Conservation (phyloP, 2,888 invertebrate genomes). For the Psococerastis gibbosa region DNA sequence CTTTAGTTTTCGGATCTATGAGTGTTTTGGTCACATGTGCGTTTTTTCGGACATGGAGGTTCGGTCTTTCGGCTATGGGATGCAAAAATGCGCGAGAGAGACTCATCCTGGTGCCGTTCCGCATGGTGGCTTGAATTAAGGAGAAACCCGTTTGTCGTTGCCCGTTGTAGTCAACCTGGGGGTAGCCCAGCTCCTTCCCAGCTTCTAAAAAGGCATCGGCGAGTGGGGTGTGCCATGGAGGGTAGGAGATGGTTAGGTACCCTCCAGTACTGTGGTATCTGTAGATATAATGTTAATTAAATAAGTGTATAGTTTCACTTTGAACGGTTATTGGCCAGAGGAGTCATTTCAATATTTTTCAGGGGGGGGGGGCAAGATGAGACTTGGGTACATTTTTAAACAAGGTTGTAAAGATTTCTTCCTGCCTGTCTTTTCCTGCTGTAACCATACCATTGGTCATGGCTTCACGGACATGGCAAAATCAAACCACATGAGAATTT, state of each 20-base stretch:
- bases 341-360: too few relatives aligned
- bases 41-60: slow-evolving; percentile 20
- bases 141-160: slow-evolving; percentile 37
- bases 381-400: too few relatives aligned
- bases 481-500: too few relatives aligned
- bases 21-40: slow-evolving; percentile 20
- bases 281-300: background rate
- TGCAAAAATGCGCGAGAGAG: slow-evolving; percentile 20
- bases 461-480: too few relatives aligned
- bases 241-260: slow-evolving; percentile 63
- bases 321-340: too few relatives aligned
- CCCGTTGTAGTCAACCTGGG: slow-evolving; percentile 38
- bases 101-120: slow-evolving; percentile 38
- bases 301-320: background rate
- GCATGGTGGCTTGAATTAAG: slow-evolving; percentile 37
- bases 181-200: slow-evolving; percentile 56
- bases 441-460: too few relatives aligned
- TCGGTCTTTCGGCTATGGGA: slow-evolving; percentile 18
- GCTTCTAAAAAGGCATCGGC: slow-evolving; percentile 41
- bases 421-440: too few relatives aligned
- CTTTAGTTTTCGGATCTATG: slow-evolving; percentile 18
- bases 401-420: too few relatives aligned
- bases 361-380: too few relatives aligned
- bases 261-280: slow-evolving; percentile 54
- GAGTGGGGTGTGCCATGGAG: slow-evolving; percentile 31